Percentiles rank a stretch among this genome's conserved stretches.
Evolutionary conservation across 2,888 invertebrate genomes (phyloP).

Genomic region (Hydrotaea cyrtoneurina): DNA sequence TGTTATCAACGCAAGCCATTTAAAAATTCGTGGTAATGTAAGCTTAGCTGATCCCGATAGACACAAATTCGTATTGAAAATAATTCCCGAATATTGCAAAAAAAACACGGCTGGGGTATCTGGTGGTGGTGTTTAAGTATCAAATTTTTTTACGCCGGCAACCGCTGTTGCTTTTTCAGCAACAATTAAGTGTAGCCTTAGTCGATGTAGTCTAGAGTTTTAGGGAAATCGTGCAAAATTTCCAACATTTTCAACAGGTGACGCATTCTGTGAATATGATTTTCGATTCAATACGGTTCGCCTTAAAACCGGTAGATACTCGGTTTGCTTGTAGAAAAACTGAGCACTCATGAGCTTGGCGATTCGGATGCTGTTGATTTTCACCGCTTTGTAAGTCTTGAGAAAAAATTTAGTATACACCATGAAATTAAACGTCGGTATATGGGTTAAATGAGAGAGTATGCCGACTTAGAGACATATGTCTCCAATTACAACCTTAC

Average conservation of each 20-base stretch:
- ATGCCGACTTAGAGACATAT: constrained; percentile 34
- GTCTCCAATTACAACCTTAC: background rate
- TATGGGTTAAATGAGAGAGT: constrained; percentile 39
- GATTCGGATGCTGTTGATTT: background rate
- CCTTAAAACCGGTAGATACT: constrained; percentile 44
- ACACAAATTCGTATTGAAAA: constrained; percentile 66
- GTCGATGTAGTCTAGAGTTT: constrained; percentile 15
- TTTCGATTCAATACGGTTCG: no score
- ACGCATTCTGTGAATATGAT: constrained; percentile 39
- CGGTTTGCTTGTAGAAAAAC: constrained; percentile 1
- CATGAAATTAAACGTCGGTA: constrained; percentile 46
- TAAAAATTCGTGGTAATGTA: constrained; percentile 56
- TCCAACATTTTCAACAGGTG: constrained; percentile 29
- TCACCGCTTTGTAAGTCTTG: constrained; percentile 26
- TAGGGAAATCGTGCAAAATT: constrained; percentile 59
- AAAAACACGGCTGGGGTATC: no score
- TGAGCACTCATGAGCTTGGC: constrained; percentile 2
- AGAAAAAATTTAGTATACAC: constrained; percentile 37
- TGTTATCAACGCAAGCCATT: constrained; percentile 35
- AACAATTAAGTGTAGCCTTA: background rate
- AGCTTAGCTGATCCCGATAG: constrained; percentile 56
- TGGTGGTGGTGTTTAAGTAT: constrained; percentile 39
- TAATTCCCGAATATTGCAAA: constrained; percentile 53
- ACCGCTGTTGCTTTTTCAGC: no score
- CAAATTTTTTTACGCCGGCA: background rate